A percentile compares a stretch with the other conserved stretches of the same genome.
Evolutionary conservation across 2,797 vertebrate genomes (phyloP).

Genomic region (Alosa sapidissima): DNA sequence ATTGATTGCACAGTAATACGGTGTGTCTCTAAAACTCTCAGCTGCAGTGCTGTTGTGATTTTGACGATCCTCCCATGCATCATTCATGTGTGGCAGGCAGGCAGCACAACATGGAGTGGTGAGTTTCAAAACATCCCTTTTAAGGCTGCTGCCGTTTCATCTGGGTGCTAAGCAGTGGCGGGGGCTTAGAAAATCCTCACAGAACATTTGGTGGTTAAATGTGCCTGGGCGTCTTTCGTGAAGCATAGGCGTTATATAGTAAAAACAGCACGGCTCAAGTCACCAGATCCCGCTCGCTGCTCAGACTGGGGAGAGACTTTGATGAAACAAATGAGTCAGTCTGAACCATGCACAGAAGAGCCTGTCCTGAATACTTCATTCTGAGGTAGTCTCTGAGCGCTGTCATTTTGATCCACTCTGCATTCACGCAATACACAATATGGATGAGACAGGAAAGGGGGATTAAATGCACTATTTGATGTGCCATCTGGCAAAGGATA

Average conservation of each 20-base stretch:
- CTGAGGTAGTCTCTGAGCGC: conserved; percentile 36
- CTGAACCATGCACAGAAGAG: conserved; percentile 38
- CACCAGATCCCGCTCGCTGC: not conserved
- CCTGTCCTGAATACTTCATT: conserved; percentile 38
- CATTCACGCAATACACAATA: conserved; percentile 33
- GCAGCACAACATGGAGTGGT: not conserved
- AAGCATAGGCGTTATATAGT: not conserved
- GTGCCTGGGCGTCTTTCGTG: not conserved
- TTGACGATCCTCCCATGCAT: not conserved
- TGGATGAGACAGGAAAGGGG: conserved; percentile 45
- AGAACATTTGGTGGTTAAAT: not conserved
- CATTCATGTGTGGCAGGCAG: not conserved
- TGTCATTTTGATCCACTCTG: conserved; percentile 38
- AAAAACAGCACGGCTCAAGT: not conserved
- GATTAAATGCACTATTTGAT: conserved; percentile 47
- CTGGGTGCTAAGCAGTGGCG: not conserved
- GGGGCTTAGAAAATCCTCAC: not conserved
- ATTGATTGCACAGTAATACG: not conserved
- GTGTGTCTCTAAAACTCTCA: not conserved
- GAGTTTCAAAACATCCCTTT: not conserved
- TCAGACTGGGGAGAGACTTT: conserved; percentile 37
- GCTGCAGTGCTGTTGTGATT: conserved; percentile 1
- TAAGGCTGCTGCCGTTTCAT: not conserved
- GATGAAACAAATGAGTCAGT: conserved; percentile 43
- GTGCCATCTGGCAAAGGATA: conserved; percentile 38